phyloP scores from a whole-genome alignment of 2,113 vertebrate species.

The Megaceryle maxima region DNA sequence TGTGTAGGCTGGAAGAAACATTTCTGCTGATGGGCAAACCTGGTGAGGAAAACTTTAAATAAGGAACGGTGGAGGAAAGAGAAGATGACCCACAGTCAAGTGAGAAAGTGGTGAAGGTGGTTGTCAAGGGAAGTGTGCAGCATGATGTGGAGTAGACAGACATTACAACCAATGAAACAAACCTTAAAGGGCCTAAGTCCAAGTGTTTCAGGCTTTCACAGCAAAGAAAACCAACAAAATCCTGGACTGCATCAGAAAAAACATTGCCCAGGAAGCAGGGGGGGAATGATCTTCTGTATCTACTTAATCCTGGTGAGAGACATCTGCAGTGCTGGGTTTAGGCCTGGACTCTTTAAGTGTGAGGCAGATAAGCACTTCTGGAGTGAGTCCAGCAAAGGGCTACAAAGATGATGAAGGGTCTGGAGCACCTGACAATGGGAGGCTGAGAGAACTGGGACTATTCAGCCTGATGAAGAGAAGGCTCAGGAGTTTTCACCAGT shows the following conservation, averaged over 20 bases:
- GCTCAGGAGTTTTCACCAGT: neutral
- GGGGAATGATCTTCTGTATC: neutral
- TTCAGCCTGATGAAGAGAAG: neutral
- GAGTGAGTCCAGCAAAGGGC: neutral
- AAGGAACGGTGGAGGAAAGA: neutral
- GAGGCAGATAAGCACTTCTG: neutral
- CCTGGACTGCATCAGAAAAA: neutral
- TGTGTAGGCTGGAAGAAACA: no score
- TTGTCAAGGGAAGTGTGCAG: neutral
- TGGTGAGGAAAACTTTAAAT: neutral
- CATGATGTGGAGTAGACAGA: neutral
- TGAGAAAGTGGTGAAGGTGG: neutral
- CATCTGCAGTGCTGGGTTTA: neutral
- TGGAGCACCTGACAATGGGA: neutral
- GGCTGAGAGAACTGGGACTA: neutral
- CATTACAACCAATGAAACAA: neutral
- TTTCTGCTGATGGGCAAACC: no score
- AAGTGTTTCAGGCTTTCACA: neutral
- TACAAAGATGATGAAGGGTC: neutral
- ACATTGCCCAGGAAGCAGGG: neutral
- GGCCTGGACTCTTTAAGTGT: neutral
- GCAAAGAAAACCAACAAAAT: neutral
- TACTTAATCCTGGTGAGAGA: neutral
- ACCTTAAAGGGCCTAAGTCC: neutral
- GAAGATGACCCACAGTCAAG: neutral